Evolutionary conservation across 2,797 vertebrate species (phyloP), one percentile per base, ranked within the genome.

Genomic region (Poliocrania exsul): DNA sequence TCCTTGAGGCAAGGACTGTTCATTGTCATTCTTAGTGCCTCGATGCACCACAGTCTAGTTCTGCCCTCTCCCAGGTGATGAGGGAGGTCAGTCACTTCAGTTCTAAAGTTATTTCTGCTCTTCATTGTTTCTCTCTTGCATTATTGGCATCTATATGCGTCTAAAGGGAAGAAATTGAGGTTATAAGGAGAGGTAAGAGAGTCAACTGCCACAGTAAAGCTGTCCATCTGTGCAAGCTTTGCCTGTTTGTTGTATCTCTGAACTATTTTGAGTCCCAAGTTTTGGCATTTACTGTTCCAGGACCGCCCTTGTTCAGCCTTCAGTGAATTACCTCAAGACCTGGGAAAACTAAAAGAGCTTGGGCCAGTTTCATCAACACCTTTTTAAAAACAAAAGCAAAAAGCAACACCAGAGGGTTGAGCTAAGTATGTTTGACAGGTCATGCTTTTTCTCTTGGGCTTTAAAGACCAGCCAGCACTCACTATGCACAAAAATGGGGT

Each of bases 1-100:
- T 95, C 51, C 79, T 53, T 35, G 72, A 83, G 77, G 37, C 70
- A 70, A 73, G 89, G 51, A 37, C 95, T 97, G 95, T 83, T 96
- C 83, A 96, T 93, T 49, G 56, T 96, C 93, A 95, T 57, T 26
- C 70, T 61, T 5, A 47, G 50, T 3, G 20, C 67, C 71, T 66
- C 1, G 1, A 0, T 49, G 86, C 1, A 1, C 44, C 38, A 16
- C 57, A 14, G 49, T 10, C 29, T 5, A 12, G 31, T n/a, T 69
- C 79, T 84, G 53, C 44, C 85, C 44, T 70, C n/a, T 14, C 49
- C 40, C 37, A 35, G 70, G 33, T 77, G 61, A 35, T 2, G 1
- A 29, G 31, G 13, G 38, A 61, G 51, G 65, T 61, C 53, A 37
- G 25, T 14, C 25, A 15, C 29, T n/a, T 54, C 47, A 49, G 42